These are phyloP conservation scores for Hypomecis atomaria DNA, from an alignment of 2,888 invertebrate species.

Conservation along the genomic window DNA sequence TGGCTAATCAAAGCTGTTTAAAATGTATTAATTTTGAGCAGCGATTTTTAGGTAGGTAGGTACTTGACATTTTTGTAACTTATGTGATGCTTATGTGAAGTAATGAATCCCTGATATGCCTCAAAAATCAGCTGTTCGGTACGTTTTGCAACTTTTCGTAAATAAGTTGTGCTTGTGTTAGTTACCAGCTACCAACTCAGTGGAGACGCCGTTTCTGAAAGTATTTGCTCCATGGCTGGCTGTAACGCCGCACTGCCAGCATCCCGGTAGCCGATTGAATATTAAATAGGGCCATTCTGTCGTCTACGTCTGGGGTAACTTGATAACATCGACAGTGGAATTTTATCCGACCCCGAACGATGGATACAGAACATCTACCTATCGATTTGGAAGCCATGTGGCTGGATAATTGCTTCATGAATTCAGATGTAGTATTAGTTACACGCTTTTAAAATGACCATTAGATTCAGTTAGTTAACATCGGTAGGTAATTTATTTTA, in stretches of 20 bases:
- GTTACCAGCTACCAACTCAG: too few relatives aligned
- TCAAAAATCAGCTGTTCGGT: too few relatives aligned
- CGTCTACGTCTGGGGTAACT: constrained; percentile 35
- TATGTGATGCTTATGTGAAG: too few relatives aligned
- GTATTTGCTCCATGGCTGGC: neutral
- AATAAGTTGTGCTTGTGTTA: too few relatives aligned
- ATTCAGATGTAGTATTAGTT: constrained; percentile 22
- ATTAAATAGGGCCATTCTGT: constrained; percentile 47
- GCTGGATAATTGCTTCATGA: constrained; percentile 21
- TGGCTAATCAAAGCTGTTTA: too few relatives aligned
- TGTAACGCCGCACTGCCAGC: constrained; percentile 16
- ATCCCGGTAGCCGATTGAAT: constrained; percentile 47
- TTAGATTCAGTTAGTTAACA: neutral
- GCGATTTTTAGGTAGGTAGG: too few relatives aligned
- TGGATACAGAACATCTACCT: constrained; percentile 12
- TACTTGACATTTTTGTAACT: too few relatives aligned
- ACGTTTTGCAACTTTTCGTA: too few relatives aligned
- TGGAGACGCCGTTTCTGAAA: too few relatives aligned
- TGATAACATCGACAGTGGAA: constrained; percentile 35
- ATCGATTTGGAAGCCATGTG: constrained; percentile 24
- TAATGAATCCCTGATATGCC: too few relatives aligned
- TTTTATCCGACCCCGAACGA: constrained; percentile 24
- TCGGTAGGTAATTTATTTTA: neutral
- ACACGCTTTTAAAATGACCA: constrained; percentile 9
- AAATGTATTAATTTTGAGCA: too few relatives aligned